phyloP scores from a whole-genome alignment of 2,113 vertebrate species.

The Psittacula cyanocephala region DNA sequence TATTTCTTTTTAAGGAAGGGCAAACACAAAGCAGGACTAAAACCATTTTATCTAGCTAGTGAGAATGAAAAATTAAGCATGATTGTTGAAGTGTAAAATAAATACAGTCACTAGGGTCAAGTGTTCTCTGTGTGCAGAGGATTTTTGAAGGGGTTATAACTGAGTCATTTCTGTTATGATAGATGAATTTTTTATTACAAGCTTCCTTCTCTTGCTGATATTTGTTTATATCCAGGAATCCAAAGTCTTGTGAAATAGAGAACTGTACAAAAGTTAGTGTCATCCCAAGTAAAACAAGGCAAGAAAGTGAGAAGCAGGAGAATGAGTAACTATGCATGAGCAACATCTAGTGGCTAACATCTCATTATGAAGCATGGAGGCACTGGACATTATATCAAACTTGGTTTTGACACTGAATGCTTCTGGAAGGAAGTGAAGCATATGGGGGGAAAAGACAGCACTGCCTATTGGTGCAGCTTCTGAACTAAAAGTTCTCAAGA shows the following conservation, averaged over 20 bases:
- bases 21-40: neutral
- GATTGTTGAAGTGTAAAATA: neutral
- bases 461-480: neutral
- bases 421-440: neutral
- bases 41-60: neutral
- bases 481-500: neutral
- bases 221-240: neutral
- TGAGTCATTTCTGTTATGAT: neutral
- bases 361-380: neutral
- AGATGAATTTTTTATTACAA: neutral
- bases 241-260: neutral
- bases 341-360: conserved; percentile 58
- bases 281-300: neutral
- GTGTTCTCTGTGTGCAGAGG: neutral
- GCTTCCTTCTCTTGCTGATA: neutral
- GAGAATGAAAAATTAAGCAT: neutral
- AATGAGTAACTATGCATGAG: conserved; percentile 31
- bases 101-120: neutral
- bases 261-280: neutral
- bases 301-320: neutral
- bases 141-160: neutral
- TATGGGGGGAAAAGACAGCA: neutral
- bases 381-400: neutral
- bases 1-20: neutral
- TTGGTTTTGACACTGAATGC: neutral